Conservation (phyloP, 2,888 invertebrate species). For the Leptopterna dolabrata region DNA sequence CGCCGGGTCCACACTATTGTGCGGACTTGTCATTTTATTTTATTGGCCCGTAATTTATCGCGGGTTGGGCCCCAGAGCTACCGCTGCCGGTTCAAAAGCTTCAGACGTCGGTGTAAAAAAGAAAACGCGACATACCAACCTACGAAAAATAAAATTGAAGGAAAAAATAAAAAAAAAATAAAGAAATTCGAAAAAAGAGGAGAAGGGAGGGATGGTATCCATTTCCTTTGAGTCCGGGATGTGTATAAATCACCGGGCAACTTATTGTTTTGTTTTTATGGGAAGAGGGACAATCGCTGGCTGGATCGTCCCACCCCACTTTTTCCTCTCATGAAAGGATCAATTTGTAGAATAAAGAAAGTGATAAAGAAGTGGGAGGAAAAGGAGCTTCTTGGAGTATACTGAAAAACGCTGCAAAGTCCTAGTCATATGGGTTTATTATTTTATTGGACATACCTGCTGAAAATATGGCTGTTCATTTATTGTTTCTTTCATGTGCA, state of each 20-base stretch:
- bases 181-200: background rate
- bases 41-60: conserved; percentile 43
- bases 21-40: conserved; percentile 30
- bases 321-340: background rate
- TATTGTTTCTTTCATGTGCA: too few relatives aligned
- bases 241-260: conserved; percentile 23
- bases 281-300: background rate
- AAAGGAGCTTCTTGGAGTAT: background rate
- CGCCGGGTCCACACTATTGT: conserved; percentile 16
- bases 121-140: background rate
- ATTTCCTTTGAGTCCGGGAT: conserved; percentile 12
- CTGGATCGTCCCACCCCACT: background rate
- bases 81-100: conserved; percentile 25
- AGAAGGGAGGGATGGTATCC: background rate
- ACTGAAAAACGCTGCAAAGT: too few relatives aligned
- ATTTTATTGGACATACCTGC: too few relatives aligned
- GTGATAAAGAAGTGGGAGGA: background rate
- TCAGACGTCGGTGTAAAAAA: conserved; percentile 3
- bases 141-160: background rate
- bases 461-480: too few relatives aligned
- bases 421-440: too few relatives aligned
- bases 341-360: background rate
- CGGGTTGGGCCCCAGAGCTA: background rate
- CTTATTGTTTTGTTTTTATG: conserved; percentile 40
- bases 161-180: background rate